Conservation (phyloP, 1,140 invertebrate genomes). For the Drosophila ercepeae region DNA sequence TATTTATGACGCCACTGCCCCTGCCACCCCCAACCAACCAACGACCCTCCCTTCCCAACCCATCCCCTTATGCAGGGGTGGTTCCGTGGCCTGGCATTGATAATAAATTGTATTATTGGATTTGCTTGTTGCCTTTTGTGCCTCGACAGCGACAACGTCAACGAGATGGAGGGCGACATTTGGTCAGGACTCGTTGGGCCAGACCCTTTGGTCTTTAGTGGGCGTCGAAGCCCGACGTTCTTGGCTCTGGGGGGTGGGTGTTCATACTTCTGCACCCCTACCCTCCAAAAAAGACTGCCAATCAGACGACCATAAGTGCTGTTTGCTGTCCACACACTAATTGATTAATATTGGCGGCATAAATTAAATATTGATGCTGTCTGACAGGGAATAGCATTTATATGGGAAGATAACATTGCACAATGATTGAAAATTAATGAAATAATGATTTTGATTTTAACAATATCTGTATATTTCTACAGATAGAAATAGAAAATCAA, state of each 20-base stretch:
- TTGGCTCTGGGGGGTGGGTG: constrained; percentile 38
- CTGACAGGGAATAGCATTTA: constrained; percentile 21
- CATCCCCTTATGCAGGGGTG: constrained; percentile 32
- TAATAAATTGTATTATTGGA: constrained; percentile 80
- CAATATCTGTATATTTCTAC: not conserved
- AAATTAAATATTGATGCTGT: constrained; percentile 57
- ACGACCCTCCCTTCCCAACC: constrained; percentile 1
- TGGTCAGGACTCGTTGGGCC: constrained; percentile 48
- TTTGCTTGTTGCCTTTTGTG: constrained; percentile 74
- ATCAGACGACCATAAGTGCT: constrained; percentile 71
- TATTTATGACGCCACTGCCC: constrained; percentile 54
- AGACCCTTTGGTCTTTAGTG: constrained; percentile 25
- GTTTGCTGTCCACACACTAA: constrained; percentile 74
- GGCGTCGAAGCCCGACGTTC: constrained; percentile 39
- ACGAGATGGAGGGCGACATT: constrained; percentile 40
- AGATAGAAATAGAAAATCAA: not conserved
- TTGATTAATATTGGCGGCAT: constrained; percentile 73
- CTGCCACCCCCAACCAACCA: too few relatives aligned
- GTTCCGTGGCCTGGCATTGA: constrained; percentile 58
- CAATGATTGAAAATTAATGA: constrained; percentile 34
- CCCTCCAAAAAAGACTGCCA: constrained; percentile 38
- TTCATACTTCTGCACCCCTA: not conserved
- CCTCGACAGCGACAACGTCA: constrained; percentile 13
- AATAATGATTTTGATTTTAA: constrained; percentile 3
- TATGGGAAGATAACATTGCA: constrained; percentile 6